Base-by-base conservation (phyloP, 2,888 invertebrate genomes). In the Watsonalla binaria region DNA sequence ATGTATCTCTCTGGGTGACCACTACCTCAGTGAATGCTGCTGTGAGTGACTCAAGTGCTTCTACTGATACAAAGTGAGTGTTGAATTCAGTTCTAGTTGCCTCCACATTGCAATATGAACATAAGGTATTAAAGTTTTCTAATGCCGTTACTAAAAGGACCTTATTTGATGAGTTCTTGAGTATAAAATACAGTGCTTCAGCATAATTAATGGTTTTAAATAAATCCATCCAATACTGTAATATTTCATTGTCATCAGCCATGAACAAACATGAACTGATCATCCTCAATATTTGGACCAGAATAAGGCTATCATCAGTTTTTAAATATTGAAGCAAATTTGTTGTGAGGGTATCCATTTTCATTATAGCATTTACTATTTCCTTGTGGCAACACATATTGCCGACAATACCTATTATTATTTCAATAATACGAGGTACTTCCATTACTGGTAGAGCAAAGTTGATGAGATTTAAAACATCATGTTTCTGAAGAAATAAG, bases 331-430 rank as follows among this genome's bases (percentile, higher is more conserved):
- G 87, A 8, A 94, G 80, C 51, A 94, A 77, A 51, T 92, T 81
- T 49, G 86, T 81, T 58, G 95, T 78, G 35, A 95, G 86, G 35
- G 92, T 87, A 11, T 93, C 86, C 65, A 93, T 91, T 15, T 87
- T 81, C 35, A 94, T 88, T 11, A 95, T 82, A 33, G 86, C 84
- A 52, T 89, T 81, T 14, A 94, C 92, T 4, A 93, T 92, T 57
- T 92, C 91, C 55, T 92, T 88, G 56, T 94, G 92, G 67, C 95
- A 94, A 59, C 95, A 94, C 92, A 97, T 94, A 80, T 98, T 98
- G 0, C 95, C 96, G 56, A 97, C 89, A 53, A 97, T 95, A 6
- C 97, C 97, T 13, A 97, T 86, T 45, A 96, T 86, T 63, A 97
- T 95, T 90, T 98, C 98, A 51, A 93, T 92, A 42, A 96, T 86